Evolutionary conservation across 2,888 invertebrate species (phyloP), one percentile per base, ranked within the genome.

Genomic region (Microplitis manilae): DNA sequence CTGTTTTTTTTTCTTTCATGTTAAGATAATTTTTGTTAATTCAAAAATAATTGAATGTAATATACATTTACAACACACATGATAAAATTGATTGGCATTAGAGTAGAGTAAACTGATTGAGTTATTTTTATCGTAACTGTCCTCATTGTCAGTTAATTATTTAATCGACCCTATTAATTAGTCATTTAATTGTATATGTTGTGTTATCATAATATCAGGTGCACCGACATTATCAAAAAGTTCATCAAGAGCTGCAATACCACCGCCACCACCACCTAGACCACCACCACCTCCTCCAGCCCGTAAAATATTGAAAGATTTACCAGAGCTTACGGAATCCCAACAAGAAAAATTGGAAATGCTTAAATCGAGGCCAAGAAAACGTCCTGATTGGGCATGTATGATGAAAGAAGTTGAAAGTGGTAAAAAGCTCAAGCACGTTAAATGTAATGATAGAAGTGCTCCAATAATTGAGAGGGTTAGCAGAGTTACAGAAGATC

Each of bases 341-440:
- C 95, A 95, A 85, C 90, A 93, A 80, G 93, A 93, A 83, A 94
- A 92, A 84, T 85, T 97, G 78, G 96, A 96, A 78, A 92, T 93
- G 83, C 92, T 96, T 20, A 94, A 93, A 87, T 91, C 94, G 83
- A 92, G 96, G 83, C 96, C 96, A 0, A 92, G 96, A 82, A 94
- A 92, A 86, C 93, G 96, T 82, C 97, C 97, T 0, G 97, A 97
- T 88, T 97, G 96, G 96, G 95, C 94, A 15, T 94, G 94, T 84
- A 95, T 97, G 94, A 95, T 97, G 94, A 96, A 96, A 89, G 97
- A 97, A 89, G 95, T 97, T n/a, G 96, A 96, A 87, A 91, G 93
- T 81, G 96, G 96, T 70, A 94, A 90, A 85, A 95, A 94, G 87
- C 90, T 97, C 81, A 94, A 94, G 86, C 95, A 96, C 86, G 96